These are phyloP conservation scores for Polydrusus cervinus DNA, from an alignment of 2,888 invertebrate genomes.

Conservation along the genomic window DNA sequence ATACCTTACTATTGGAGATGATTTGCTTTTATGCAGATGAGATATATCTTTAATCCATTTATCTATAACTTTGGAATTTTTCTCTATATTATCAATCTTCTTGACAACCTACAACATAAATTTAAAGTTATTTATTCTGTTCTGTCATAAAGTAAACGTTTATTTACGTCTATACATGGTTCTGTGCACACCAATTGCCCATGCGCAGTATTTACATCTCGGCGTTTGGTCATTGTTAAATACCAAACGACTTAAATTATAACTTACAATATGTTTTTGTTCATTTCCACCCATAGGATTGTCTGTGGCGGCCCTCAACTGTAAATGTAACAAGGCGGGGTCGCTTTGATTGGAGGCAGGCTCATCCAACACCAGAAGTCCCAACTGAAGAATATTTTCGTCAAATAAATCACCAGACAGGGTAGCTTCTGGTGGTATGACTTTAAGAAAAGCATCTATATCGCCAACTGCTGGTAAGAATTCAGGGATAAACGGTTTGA, in stretches of 20 bases:
- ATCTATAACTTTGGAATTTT: constrained; percentile 91
- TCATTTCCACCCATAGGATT: constrained; percentile 61
- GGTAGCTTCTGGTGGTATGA: constrained; percentile 84
- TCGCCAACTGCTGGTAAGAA: constrained; percentile 98
- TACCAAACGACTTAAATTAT: too few species aligned
- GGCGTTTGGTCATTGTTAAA: too few species aligned
- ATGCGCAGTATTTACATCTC: too few species aligned
- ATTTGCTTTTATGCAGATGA: constrained; percentile 92
- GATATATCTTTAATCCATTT: constrained; percentile 97
- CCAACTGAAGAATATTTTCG: constrained; percentile 70
- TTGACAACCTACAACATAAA: constrained; percentile 78
- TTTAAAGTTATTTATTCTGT: not conserved
- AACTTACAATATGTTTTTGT: constrained; percentile 60
- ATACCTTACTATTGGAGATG: constrained; percentile 88
- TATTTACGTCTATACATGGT: too few species aligned
- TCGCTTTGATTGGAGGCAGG: constrained; percentile 97
- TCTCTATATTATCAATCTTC: constrained; percentile 87
- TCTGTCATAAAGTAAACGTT: too few species aligned
- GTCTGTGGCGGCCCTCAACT: constrained; percentile 83
- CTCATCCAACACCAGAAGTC: constrained; percentile 91
- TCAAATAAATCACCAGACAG: constrained; percentile 63
- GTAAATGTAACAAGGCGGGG: constrained; percentile 93
- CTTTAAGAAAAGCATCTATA: constrained; percentile 98
- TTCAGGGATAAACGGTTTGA: constrained; percentile 96
- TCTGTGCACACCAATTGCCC: too few species aligned